A percentile compares a stretch with the other conserved stretches of the same genome.
phyloP scores from a whole-genome alignment of 2,888 invertebrate species.

The Anaspis maculata region DNA sequence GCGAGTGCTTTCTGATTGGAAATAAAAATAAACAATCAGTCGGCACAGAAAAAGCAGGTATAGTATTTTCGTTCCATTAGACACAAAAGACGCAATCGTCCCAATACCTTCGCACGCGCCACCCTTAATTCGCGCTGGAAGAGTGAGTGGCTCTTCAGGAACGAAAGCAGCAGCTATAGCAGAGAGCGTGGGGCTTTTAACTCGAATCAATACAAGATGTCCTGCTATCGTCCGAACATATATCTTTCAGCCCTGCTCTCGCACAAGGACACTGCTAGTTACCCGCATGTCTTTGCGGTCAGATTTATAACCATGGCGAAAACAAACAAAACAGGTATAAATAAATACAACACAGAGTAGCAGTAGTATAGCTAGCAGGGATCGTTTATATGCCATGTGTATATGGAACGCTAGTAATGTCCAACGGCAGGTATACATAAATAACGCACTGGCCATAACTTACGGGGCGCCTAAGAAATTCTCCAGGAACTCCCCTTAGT shows the following conservation, averaged over 20 bases:
- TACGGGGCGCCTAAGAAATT: too few relatives aligned
- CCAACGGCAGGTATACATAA: too few relatives aligned
- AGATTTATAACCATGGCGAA: slow-evolving; percentile 31
- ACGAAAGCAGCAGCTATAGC: too few relatives aligned
- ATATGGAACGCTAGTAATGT: slow-evolving; percentile 12
- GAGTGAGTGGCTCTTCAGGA: too few relatives aligned
- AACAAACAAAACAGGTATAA: slow-evolving; percentile 34
- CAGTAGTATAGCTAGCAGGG: too few relatives aligned
- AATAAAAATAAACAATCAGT: slow-evolving; percentile 6
- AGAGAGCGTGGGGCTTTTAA: slow-evolving; percentile 41
- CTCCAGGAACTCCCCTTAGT: too few relatives aligned
- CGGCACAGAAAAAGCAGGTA: slow-evolving; percentile 11
- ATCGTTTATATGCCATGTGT: slow-evolving; percentile 12
- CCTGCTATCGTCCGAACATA: slow-evolving; percentile 37
- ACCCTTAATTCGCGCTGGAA: slow-evolving; percentile 16
- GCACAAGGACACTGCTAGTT: slow-evolving; percentile 36
- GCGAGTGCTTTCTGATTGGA: too few relatives aligned
- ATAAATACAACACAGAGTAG: too few relatives aligned
- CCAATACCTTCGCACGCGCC: slow-evolving; percentile 13
- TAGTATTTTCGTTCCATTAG: slow-evolving; percentile 18
- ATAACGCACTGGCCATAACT: too few relatives aligned
- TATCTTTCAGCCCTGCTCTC: slow-evolving; percentile 33
- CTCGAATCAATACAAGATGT: slow-evolving; percentile 40
- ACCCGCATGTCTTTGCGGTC: slow-evolving; percentile 30
- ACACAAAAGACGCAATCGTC: slow-evolving; percentile 4